Evolutionary conservation across 1,140 invertebrate genomes (phyloP), one percentile per base, ranked within the genome.

Genomic region (Zaprionus capensis): DNA sequence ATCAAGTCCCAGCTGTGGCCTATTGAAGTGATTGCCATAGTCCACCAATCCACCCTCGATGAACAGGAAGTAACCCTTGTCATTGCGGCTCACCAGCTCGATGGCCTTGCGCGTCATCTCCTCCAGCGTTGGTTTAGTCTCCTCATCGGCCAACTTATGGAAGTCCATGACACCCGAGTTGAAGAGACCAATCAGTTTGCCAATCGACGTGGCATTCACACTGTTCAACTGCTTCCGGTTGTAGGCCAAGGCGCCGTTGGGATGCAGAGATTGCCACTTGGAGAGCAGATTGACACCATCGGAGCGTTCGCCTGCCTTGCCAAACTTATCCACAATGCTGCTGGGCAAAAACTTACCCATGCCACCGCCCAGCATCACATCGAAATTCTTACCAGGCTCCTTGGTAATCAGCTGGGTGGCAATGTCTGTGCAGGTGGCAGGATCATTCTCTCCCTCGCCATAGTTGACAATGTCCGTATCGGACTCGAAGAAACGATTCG

Each of bases 51-150:
- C 96, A 68, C 94, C 95, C 93, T 95, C 95, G 17, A 95, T 94
- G 38, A 95, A 94, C 1, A 95, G 86, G 58, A 95, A 94, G 74
- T 92, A 95, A 7, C 97, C 97, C 12, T 96, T 94, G 0, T 90
- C n/a, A 78, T 95, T 95, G 75, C 95, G 95, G 22, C 93, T 92
- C 0, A 97, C 92, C n/a, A 97, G 93, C 71, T 95, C 94, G 7
- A 98, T 95, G 4, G 97, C 96, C 56, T 94, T 94, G 78, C 94
- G 93, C 0, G 96, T 96, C 96, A 98, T 97, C 90, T 97, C 96
- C 1, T 93, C 93, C 2, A 98, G 91, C 0, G 96, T 96, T 1
- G 97, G 96, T 94, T 92, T 95, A 65, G 91, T 96, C 90, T 36
- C 38, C 93, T 82, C 95, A 75, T 93, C 96, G 88, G 26, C 94